Evolutionary conservation across 2,797 vertebrate species (phyloP), one percentile per base, ranked within the genome.

Genomic region (Anas bernieri): DNA sequence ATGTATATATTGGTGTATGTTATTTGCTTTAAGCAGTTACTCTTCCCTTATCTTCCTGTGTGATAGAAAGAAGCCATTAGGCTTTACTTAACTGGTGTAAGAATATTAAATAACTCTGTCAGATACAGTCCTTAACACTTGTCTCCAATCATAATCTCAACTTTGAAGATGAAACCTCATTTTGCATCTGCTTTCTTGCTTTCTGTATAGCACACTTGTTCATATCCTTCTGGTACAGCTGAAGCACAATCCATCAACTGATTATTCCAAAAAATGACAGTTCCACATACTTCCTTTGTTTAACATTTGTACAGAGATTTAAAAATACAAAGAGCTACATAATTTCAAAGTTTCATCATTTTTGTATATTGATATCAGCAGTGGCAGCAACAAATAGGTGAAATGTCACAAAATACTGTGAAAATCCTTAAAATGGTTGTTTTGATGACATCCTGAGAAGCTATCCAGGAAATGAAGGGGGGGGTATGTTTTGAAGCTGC

Each of bases 241-340:
- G 72, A 89, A 96, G 81, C 86, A 94, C 92, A 94, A 69, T n/a
- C 67, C 55, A 28, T 82, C 1, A 9, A 56, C 72, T 2, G 1
- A 18, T 62, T 78, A 76, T 33, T 86, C 84, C 33, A 46, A 91
- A 67, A 59, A 83, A 78, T 69, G 90, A 88, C 93, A 92, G 90
- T 86, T 96, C 88, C 82, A 83, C 88, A 45, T 50, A 88, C 58
- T 72, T 68, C 83, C 86, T 95, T 94, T 93, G 69, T 95, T 96
- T 82, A 92, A 82, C 86, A 83, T 90, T 92, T 94, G 92, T 94
- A 92, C 83, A 95, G 86, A 94, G 81, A 90, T 90, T 90, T 82
- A 63, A 93, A 92, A 94, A 95, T 90, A 94, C 86, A 91, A 84
- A 93, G 75, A 95, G 37, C 81, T 95, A 75, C 75, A 92, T 93